Base-by-base conservation (phyloP, 2,888 invertebrate genomes). In the Deilephila porcellus region DNA sequence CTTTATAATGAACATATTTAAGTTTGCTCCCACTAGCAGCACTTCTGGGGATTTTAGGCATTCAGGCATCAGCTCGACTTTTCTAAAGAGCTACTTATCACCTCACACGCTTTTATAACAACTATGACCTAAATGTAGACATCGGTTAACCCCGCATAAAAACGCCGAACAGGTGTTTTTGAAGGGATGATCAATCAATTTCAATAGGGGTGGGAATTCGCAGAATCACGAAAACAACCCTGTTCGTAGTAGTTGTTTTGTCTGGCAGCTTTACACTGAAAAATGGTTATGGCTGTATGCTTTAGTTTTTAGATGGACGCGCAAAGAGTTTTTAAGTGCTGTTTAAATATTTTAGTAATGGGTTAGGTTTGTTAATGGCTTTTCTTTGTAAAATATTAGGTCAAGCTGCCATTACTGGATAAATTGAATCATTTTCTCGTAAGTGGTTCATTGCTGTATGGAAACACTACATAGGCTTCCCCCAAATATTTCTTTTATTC, bases 141-240 rank as follows among this genome's bases (percentile, higher is more conserved):
- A 52, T 17, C 45, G 17, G 20, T 25, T 25, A 45, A 17, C 25
- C 37, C 14, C 17, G 45, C 17, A 8, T 67, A 73, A 73, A 73
- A 64, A 59, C 73, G 63, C 59, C 67, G n/a, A 72, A 73, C 77
- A 77, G 76, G 76, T 77, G 77, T 70, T 77, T 74, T 74, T 63
- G 77, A 77, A 73, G 71, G 64, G 71, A 73, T 75, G 75, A 77
- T 77, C 76, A 77, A 77, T 77, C 76, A 77, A 73, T 73, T 64
- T 64, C 34, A 53, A 19, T 32, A 25, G 29, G 59, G 29, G 72
- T 53, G 64, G 25, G 64, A 67, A 25, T 67, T 6, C 63, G 67
- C 67, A 4, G 25, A 67, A 45, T 67, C 67, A 67, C 52, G 67
- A 45, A 14, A 20, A 67, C 67, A 17, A 45, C 14, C 25, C 67